These are phyloP conservation scores for Poicephalus gulielmi DNA, from an alignment of 2,113 vertebrate genomes.

Conservation along the genomic window DNA sequence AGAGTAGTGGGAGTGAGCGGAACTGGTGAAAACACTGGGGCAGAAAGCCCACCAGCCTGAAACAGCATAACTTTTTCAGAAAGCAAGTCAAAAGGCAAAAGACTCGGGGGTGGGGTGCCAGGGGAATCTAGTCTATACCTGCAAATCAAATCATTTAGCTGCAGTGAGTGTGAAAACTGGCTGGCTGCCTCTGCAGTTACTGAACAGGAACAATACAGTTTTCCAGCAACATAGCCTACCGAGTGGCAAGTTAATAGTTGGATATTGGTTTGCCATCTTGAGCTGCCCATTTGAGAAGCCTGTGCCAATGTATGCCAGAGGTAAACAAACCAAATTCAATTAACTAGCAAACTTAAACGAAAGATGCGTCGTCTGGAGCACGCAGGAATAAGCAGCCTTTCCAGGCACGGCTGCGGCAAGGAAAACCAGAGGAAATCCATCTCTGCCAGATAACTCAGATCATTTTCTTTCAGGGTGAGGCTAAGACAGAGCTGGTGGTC, in stretches of 20 bases:
- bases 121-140: background rate
- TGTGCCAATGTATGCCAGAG: background rate
- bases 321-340: background rate
- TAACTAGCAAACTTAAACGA: background rate
- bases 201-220: background rate
- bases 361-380: background rate
- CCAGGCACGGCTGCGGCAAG: background rate
- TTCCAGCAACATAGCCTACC: background rate
- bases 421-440: background rate
- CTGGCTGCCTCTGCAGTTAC: background rate
- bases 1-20: background rate
- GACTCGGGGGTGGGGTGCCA: accelerated
- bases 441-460: background rate
- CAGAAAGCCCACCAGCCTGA: background rate
- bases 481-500: background rate
- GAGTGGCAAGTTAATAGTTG: background rate
- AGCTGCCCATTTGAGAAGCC: background rate
- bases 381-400: background rate
- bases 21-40: background rate
- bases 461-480: background rate
- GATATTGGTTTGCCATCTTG: background rate
- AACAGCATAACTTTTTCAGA: background rate
- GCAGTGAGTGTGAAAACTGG: background rate
- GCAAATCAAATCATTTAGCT: background rate
- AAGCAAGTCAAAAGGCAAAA: background rate